These are phyloP conservation scores for Drosophila nr. fundita DNA, from an alignment of 2,888 invertebrate genomes.

Conservation along the genomic window DNA sequence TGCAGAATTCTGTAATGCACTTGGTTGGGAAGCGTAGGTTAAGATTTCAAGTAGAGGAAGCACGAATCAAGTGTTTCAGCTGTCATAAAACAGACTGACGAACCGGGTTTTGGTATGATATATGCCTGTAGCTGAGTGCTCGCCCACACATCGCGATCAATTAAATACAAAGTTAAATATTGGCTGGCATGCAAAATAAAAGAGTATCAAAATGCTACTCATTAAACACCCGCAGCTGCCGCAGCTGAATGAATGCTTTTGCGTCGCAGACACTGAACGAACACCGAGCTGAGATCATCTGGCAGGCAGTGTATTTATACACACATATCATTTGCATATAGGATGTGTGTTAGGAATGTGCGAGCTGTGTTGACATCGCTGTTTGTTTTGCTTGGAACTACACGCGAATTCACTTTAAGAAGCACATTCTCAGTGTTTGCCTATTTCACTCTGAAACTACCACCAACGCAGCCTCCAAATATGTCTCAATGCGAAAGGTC, in stretches of 20 bases:
- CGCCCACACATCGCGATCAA: conserved; percentile 42
- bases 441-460: conserved; percentile 39
- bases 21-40: conserved; percentile 32
- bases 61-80: conserved; percentile 57
- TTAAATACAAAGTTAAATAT: conserved; percentile 56
- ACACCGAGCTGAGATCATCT: conserved; percentile 69
- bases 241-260: conserved; percentile 32
- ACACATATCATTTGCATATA: neutral
- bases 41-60: conserved; percentile 47
- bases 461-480: conserved; percentile 74
- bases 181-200: conserved; percentile 55
- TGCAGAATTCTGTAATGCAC: neutral
- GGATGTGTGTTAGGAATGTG: conserved; percentile 24
- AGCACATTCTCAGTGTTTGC: conserved; percentile 48
- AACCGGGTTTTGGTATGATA: conserved; percentile 16
- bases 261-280: conserved; percentile 61
- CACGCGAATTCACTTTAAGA: conserved; percentile 29
- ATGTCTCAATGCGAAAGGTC: conserved; percentile 74
- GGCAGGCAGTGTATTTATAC: conserved; percentile 17
- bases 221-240: conserved; percentile 46
- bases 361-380: conserved; percentile 19
- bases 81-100: conserved; percentile 11
- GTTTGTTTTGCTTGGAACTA: conserved; percentile 37
- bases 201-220: conserved; percentile 59
- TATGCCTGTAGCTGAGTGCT: conserved; percentile 53